Base-by-base conservation (phyloP, 2,888 invertebrate species). In the Aromia moschata region DNA sequence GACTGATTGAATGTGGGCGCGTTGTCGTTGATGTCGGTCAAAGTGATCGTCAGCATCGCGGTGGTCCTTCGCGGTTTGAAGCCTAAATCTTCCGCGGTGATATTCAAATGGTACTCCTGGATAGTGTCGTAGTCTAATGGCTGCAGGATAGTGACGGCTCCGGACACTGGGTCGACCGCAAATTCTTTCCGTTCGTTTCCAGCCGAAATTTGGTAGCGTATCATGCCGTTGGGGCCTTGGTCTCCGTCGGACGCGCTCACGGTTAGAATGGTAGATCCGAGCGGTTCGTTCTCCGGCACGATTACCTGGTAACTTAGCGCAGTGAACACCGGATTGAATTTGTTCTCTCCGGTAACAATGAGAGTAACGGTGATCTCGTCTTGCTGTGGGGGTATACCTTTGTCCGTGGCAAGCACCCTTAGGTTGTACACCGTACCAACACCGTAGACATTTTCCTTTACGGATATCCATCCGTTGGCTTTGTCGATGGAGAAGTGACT, bases 11-110 rank as follows among this genome's bases (percentile, higher is more conserved):
- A 98, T 10, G 84, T 82, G 0, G 97, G 97, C 7, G 94, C 89
- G 78, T 97, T 96, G 74, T 98, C 96, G 75, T 96, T 97, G 31
- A 96, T 92, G 76, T 98, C 97, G 0, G 93, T 93, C 1, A 98
- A 84, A 51, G 90, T 91, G 0, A 98, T 90, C 0, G 92, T 93
- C 4, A 96, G 82, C 70, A 91, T 90, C 0, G 93, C 93, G 2
- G 90, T 89, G 0, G 93, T 87, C 73, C 87, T 86, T 69, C 86
- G 87, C 0, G 92, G 85, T 67, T 91, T 89, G 75, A 93, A 94
- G 1, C 92, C 96, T 46, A 93, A 82, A 82, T 98, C 97, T 62
- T 85, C 86, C 0, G 94, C 96, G 0, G 93, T 92, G 56, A 98
- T 91, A 75, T 93, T 94, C 1, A 98, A 79, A 49, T 88, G 86